Conservation (phyloP, 2,888 invertebrate species). For the Mimumesa dahlbomi region DNA sequence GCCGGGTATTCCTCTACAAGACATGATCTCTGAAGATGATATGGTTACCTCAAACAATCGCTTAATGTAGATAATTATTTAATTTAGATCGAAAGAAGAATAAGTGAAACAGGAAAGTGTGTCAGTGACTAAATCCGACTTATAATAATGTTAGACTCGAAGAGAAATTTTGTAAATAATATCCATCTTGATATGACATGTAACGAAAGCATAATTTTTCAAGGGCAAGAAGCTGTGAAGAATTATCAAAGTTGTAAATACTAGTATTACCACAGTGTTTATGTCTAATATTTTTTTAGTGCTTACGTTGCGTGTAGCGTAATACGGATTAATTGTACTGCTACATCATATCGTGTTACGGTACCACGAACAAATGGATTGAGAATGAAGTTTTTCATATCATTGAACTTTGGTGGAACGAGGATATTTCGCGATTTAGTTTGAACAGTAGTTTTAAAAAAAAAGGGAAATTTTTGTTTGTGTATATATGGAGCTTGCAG, state of each 20-base stretch:
- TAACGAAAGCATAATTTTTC: slow-evolving; percentile 23
- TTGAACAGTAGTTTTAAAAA: slow-evolving; percentile 6
- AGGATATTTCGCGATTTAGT: slow-evolving; percentile 10
- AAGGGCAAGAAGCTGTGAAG: slow-evolving; percentile 6
- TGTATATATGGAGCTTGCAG: slow-evolving; percentile 32
- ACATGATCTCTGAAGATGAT: slow-evolving; percentile 71
- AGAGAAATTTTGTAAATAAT: slow-evolving; percentile 55
- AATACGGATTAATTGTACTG: slow-evolving; percentile 9
- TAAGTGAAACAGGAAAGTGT: slow-evolving; percentile 14
- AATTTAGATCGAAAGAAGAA: slow-evolving; percentile 17
- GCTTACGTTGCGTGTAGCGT: slow-evolving; percentile 24
- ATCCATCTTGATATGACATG: slow-evolving; percentile 22
- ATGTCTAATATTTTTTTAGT: slow-evolving; percentile 44
- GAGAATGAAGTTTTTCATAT: slow-evolving; percentile 5
- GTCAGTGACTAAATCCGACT: slow-evolving; percentile 35
- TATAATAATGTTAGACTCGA: slow-evolving; percentile 17
- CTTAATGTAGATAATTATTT: slow-evolving; percentile 55
- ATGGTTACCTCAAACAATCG: slow-evolving; percentile 67
- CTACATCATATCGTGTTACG: slow-evolving; percentile 3
- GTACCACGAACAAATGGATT: slow-evolving; percentile 9
- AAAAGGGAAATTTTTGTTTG: slow-evolving; percentile 2
- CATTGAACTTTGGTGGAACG: slow-evolving; percentile 2
- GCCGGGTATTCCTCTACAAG: slow-evolving; percentile 65
- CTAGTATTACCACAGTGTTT: slow-evolving; percentile 15
- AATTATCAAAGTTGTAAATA: slow-evolving; percentile 41